Evolutionary conservation across 2,113 vertebrate species (phyloP), one percentile per base, ranked within the genome.

Genomic region (Colinus virginianus): DNA sequence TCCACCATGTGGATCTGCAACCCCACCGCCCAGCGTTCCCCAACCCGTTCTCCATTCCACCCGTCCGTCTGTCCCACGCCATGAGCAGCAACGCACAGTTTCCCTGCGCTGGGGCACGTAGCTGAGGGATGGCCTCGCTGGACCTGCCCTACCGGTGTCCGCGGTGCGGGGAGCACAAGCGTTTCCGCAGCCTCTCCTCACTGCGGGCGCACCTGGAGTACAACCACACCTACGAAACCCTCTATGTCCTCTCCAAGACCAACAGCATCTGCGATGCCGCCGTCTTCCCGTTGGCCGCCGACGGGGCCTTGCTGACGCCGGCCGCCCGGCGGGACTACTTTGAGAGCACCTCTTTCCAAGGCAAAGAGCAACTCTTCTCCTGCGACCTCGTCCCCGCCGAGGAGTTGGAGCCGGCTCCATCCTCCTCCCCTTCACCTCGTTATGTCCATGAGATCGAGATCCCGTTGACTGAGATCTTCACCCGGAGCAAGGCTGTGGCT

Each of bases 161-260:
- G 90, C 98, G 99, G 94, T 99, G 99, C 83, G 99, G 99, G 94
- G 99, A 99, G 97, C 99, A 99, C 98, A 99, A 99, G 96, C 99
- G 99, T 94, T 99, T 99, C 98, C 98, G 99, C 96, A 99, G 99
- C 97, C 98, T 99, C 90, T 99, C 99, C 25, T 99, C 99, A 2
- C 96, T 99, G 79, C 98, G 99, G 5, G 99, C 99, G 1, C 99
- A 99, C 97, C 98, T 99, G 97, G 99, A 99, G 96, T 99, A 99
- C 98, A 99, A 99, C 97, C 99, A 99, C 98, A 99, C 99, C 17
- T 99, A 99, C 49, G 99, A 99, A 98, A 99, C 99, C 32, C 99
- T 99, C 93, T 99, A 99, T 93, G 98, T 99, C 95, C 98, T 99
- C 81, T 99, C 99, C 96, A 99, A 99, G 91, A 99, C 99, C 94